These are phyloP conservation scores for Novumbra hubbsi DNA, from an alignment of 2,797 vertebrate genomes.

Conservation along the genomic window DNA sequence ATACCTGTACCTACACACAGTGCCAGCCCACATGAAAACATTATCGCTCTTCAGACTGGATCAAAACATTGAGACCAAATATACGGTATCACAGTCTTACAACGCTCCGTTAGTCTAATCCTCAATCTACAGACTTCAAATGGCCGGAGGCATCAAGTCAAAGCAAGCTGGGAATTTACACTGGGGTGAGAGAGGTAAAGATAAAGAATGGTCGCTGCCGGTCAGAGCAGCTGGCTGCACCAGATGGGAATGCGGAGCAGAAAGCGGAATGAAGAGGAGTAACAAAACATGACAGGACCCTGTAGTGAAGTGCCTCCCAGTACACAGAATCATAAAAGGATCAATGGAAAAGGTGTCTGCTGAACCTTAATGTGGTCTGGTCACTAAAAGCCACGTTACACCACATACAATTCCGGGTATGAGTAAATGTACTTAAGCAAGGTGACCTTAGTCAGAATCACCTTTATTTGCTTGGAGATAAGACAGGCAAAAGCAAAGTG, in stretches of 20 bases:
- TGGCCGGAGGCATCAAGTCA: constrained; percentile 34
- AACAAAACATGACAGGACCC: too few relatives aligned
- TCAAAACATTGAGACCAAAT: neutral
- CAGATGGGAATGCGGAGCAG: neutral
- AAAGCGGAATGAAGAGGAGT: neutral
- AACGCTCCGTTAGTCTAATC: constrained; percentile 22
- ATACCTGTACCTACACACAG: neutral
- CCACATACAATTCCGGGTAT: too few relatives aligned
- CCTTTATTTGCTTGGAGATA: too few relatives aligned
- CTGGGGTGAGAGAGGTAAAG: neutral
- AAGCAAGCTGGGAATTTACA: constrained; percentile 35
- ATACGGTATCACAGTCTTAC: constrained; percentile 31
- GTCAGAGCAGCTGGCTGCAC: neutral
- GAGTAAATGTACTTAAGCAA: too few relatives aligned
- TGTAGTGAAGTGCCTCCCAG: neutral
- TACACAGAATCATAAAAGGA: neutral
- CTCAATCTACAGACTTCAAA: constrained; percentile 53
- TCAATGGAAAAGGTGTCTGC: too few relatives aligned
- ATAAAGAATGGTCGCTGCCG: neutral
- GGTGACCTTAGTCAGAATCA: too few relatives aligned
- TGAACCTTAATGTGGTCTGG: too few relatives aligned
- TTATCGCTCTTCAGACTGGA: neutral
- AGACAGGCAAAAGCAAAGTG: neutral
- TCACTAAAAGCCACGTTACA: too few relatives aligned
- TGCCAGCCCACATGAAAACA: neutral